These are phyloP conservation scores for Microctenopoma lineatum DNA, from an alignment of 2,797 vertebrate species.

Conservation along the genomic window DNA sequence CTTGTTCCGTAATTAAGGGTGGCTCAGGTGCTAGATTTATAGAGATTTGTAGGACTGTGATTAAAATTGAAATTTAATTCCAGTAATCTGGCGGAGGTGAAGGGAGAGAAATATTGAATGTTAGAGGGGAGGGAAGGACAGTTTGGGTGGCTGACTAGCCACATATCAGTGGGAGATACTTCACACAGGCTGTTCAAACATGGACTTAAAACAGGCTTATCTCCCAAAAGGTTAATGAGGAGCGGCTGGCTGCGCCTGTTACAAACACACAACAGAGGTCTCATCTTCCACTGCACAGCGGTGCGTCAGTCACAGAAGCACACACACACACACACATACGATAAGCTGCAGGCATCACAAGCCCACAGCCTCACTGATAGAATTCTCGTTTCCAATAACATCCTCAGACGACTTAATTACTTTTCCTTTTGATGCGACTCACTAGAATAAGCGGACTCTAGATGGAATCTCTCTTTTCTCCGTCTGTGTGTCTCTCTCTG, in stretches of 20 bases:
- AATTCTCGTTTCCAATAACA: conserved; percentile 83
- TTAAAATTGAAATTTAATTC: conserved; percentile 84
- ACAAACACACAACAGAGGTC: conserved; percentile 77
- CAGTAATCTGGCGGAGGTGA: conserved; percentile 72
- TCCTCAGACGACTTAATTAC: conserved; percentile 86
- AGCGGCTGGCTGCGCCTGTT: conserved; percentile 73
- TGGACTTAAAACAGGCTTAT: conserved; percentile 86
- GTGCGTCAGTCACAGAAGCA: conserved; percentile 52
- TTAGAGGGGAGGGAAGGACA: conserved; percentile 37
- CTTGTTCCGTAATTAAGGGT: conserved; percentile 82
- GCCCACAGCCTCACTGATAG: conserved; percentile 76
- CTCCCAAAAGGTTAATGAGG: conserved; percentile 87
- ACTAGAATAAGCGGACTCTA: conserved; percentile 73
- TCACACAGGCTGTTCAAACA: conserved; percentile 84
- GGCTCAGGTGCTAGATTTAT: conserved; percentile 83
- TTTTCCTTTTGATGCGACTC: conserved; percentile 80
- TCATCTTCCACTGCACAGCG: conserved; percentile 68
- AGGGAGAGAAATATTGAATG: conserved; percentile 58
- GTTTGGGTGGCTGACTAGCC: conserved; percentile 65
- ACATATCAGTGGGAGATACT: conserved; percentile 80
- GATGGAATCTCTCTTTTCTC: conserved; percentile 73
- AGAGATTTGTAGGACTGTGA: conserved; percentile 78
- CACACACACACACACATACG: conserved; percentile 31
- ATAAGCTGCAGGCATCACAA: conserved; percentile 80
- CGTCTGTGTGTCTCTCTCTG: conserved; percentile 23